A percentile compares a stretch with the other conserved stretches of the same genome.
These are phyloP conservation scores for Leistus spinibarbis DNA, from an alignment of 2,888 invertebrate species.

Conservation along the genomic window DNA sequence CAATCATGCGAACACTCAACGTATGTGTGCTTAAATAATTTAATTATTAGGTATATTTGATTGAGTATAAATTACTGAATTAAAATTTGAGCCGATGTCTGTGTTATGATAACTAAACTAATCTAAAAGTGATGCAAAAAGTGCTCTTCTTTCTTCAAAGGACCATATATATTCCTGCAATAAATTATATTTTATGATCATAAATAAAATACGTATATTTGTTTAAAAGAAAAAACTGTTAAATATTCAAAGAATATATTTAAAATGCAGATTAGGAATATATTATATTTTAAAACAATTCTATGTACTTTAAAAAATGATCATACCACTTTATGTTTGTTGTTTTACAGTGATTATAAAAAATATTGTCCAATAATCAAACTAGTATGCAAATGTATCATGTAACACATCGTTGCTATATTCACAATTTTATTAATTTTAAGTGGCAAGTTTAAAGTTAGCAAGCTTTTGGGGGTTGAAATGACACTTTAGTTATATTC, in stretches of 20 bases:
- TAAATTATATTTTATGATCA: background rate
- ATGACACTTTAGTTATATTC: too few relatives aligned
- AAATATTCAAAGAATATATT: background rate
- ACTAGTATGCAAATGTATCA: too few relatives aligned
- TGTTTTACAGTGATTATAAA: background rate
- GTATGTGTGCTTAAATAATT: background rate
- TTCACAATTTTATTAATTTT: too few relatives aligned
- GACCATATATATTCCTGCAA: background rate
- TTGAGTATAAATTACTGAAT: too few relatives aligned
- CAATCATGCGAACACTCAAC: too few relatives aligned
- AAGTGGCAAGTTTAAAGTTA: too few relatives aligned
- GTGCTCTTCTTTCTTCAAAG: background rate
- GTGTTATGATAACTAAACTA: background rate
- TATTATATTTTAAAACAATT: background rate
- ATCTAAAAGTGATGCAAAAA: background rate
- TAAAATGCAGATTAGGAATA: background rate
- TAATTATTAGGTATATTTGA: background rate
- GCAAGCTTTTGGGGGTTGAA: too few relatives aligned
- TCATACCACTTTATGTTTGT: background rate
- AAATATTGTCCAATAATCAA: too few relatives aligned
- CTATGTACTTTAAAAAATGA: background rate
- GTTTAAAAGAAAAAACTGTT: background rate
- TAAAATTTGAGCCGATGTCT: background rate
- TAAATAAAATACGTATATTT: background rate
- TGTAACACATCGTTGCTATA: too few relatives aligned